Percentiles rank a stretch among this genome's conserved stretches.
phyloP scores from a whole-genome alignment of 1,140 invertebrate species.

The Tetramorium parvispinum region DNA sequence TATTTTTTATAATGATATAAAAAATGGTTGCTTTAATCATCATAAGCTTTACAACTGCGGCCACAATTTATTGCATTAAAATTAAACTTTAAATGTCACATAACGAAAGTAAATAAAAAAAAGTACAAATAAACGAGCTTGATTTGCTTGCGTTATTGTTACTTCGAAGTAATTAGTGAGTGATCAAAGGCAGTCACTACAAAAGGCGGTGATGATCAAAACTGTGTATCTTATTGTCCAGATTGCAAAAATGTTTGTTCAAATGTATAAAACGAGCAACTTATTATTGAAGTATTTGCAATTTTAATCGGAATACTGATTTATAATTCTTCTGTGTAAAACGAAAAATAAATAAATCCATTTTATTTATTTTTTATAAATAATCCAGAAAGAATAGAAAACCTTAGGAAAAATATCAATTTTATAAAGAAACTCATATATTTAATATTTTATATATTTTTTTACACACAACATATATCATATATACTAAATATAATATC shows the following conservation, averaged over 20 bases:
- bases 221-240: neutral
- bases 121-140: neutral
- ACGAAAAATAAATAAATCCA: neutral
- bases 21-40: neutral
- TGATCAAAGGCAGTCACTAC: neutral
- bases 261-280: neutral
- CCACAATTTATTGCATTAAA: neutral
- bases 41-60: neutral
- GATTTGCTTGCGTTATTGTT: neutral
- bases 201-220: neutral
- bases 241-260: neutral
- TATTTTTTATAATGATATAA: neutral
- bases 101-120: neutral
- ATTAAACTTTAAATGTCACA: neutral
- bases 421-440: no score
- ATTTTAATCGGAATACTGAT: neutral
- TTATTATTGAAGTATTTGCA: neutral
- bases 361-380: neutral
- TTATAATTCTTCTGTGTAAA: neutral
- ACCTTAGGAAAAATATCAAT: neutral
- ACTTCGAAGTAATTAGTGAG: slow-evolving; percentile 12
- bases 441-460: no score
- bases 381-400: neutral
- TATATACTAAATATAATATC: no score
- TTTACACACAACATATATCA: no score